Percentiles rank a stretch among this genome's conserved stretches.
These are phyloP conservation scores for Megalurothrips usitatus DNA, from an alignment of 2,888 invertebrate genomes.

Conservation along the genomic window DNA sequence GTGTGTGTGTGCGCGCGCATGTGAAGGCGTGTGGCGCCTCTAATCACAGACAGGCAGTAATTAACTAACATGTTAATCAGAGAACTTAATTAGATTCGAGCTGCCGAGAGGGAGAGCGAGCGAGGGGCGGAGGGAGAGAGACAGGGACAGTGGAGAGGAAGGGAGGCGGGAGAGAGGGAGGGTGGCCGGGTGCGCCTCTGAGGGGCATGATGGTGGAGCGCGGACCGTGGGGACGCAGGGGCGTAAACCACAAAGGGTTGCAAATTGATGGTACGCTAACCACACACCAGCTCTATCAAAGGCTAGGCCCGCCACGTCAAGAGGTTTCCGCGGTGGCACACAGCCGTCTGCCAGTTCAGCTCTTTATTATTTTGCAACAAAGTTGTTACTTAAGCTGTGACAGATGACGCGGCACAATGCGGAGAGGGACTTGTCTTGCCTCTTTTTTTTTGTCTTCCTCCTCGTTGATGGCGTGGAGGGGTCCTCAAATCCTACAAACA, in stretches of 20 bases:
- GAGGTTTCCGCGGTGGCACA: no score
- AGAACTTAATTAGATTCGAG: conserved; percentile 23
- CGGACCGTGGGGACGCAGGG: background rate
- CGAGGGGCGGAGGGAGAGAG: background rate
- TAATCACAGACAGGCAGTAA: conserved; percentile 24
- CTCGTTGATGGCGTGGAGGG: no score
- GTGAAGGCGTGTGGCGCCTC: conserved; percentile 4
- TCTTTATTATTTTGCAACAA: no score
- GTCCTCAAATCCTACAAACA: no score
- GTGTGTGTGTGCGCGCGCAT: conserved; percentile 2
- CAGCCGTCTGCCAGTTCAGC: no score
- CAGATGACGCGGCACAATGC: no score
- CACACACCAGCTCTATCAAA: conserved; percentile 18
- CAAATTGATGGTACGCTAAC: conserved; percentile 20
- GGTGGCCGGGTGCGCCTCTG: background rate
- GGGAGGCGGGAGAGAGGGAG: background rate
- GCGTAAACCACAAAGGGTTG: conserved; percentile 15
- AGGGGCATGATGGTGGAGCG: no score
- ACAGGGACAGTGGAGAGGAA: background rate
- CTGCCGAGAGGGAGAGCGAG: background rate
- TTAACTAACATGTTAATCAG: conserved; percentile 27
- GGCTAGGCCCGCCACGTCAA: background rate
- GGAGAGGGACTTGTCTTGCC: no score
- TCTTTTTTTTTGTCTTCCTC: no score
- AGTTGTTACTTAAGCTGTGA: no score